phyloP scores from a whole-genome alignment of 2,797 vertebrate species.

The Artibeus jamaicensis region DNA sequence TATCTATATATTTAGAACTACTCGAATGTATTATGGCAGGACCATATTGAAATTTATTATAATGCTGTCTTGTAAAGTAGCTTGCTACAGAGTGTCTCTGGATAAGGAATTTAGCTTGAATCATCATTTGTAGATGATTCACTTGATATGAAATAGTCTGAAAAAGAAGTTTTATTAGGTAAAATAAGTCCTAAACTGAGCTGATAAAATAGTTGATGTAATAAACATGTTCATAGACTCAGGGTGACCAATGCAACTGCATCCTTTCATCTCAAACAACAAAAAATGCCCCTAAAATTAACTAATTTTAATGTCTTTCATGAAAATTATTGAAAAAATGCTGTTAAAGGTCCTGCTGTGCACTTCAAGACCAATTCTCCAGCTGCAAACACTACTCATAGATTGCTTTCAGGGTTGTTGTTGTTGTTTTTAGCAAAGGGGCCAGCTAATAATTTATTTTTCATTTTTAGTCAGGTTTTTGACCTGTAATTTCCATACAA shows the following conservation, averaged over 20 bases:
- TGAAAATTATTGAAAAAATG: neutral
- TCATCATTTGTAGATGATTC: constrained; percentile 19
- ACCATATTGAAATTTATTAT: constrained; percentile 24
- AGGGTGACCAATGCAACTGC: neutral
- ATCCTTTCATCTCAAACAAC: neutral
- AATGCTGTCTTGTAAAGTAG: constrained; percentile 10
- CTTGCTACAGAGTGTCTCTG: constrained; percentile 22
- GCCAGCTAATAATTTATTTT: neutral
- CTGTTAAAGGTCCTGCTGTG: neutral
- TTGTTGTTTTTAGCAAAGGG: neutral
- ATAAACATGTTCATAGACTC: neutral
- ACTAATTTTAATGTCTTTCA: constrained; percentile 8
- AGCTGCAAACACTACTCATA: neutral
- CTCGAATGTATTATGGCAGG: neutral
- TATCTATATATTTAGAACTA: neutral
- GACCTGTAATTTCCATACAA: neutral
- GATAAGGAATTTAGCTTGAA: constrained; percentile 11
- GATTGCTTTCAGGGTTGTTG: neutral
- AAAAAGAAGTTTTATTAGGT: constrained; percentile 36
- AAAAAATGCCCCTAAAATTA: neutral
- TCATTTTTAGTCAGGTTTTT: neutral
- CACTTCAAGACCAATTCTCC: neutral
- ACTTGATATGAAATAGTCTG: constrained; percentile 39
- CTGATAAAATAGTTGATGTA: neutral
- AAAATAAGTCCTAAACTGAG: constrained; percentile 42